Conservation (phyloP, 2,797 vertebrate genomes). For the Esox masquinongy region DNA sequence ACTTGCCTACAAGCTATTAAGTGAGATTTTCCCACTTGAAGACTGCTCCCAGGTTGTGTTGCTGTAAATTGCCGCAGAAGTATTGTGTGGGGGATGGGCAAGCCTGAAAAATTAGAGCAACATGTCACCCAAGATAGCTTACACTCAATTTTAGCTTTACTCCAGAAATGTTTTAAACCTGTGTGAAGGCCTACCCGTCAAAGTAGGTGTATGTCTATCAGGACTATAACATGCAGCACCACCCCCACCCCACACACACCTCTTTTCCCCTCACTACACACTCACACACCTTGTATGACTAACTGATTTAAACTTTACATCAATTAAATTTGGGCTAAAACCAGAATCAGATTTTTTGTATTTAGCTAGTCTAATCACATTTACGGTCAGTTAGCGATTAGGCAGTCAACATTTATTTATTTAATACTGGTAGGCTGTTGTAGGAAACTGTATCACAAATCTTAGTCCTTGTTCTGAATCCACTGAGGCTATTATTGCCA, state of each 20-base stretch:
- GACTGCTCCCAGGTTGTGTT: neutral
- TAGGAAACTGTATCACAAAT: neutral
- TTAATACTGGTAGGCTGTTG: neutral
- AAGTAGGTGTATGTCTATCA: neutral
- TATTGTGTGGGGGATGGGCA: neutral
- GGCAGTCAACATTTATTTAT: neutral
- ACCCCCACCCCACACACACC: neutral
- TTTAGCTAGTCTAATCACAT: slow-evolving; percentile 2
- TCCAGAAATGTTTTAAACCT: neutral
- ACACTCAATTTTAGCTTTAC: neutral
- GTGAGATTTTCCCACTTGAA: neutral
- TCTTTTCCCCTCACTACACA: neutral
- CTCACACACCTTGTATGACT: neutral
- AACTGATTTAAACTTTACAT: neutral
- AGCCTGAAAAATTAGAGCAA: neutral
- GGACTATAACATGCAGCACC: neutral
- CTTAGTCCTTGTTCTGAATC: neutral
- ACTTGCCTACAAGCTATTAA: neutral
- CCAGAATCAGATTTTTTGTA: neutral
- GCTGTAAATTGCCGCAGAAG: neutral
- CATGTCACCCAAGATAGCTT: neutral
- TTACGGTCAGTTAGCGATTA: neutral
- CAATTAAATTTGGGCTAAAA: neutral
- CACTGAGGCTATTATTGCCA: neutral
- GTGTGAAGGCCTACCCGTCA: slow-evolving; percentile 1